A percentile compares a stretch with the other conserved stretches of the same genome.
phyloP scores from a whole-genome alignment of 2,888 invertebrate genomes.

The Sarcophaga carnaria region DNA sequence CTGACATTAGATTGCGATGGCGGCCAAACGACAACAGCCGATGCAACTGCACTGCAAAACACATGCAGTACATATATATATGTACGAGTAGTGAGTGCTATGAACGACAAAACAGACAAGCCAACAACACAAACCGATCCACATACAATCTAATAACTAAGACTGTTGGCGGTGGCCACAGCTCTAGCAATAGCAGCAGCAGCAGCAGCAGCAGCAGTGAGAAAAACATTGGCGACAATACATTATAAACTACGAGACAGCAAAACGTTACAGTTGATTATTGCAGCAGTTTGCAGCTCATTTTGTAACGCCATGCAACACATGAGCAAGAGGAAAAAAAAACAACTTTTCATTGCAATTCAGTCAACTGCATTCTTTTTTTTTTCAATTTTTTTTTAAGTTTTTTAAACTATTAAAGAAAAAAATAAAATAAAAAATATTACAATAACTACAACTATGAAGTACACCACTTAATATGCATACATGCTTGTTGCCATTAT shows the following conservation, averaged over 20 bases:
- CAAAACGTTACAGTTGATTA: conserved; percentile 13
- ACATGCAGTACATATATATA: neutral
- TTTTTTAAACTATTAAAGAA: neutral
- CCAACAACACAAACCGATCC: neutral
- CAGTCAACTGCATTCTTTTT: conserved; percentile 56
- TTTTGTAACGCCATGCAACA: conserved; percentile 41
- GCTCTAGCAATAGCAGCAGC: conserved; percentile 2
- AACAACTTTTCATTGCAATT: conserved; percentile 48
- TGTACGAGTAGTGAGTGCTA: too few species aligned
- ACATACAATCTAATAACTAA: neutral
- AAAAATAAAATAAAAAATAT: neutral
- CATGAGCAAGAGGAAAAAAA: neutral
- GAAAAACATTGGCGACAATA: conserved; percentile 61
- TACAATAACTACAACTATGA: neutral
- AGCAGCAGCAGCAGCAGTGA: neutral
- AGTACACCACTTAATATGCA: conserved; percentile 33
- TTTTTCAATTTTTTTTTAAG: neutral
- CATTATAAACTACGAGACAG: neutral
- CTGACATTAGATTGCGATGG: conserved; percentile 82
- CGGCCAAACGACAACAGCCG: conserved; percentile 81
- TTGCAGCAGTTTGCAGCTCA: neutral
- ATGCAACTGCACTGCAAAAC: conserved; percentile 74
- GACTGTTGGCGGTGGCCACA: conserved; percentile 13
- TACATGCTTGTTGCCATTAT: conserved; percentile 22
- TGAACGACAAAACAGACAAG: neutral